Base-by-base conservation (phyloP, 1,140 invertebrate species). In the Rhyacophila brunnea region DNA sequence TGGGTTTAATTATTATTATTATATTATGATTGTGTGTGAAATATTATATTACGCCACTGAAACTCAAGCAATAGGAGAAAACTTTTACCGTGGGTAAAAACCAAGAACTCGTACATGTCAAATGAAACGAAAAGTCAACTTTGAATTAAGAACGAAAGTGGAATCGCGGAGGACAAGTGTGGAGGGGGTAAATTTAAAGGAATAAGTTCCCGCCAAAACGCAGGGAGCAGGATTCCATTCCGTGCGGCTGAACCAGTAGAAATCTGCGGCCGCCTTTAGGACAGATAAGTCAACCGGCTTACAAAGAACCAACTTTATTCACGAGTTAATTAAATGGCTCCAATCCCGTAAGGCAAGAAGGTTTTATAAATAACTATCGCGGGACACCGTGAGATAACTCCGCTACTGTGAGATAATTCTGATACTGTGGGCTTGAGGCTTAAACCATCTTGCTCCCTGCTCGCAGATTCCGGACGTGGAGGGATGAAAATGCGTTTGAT, bases 271-370 rank as follows among this genome's bases (percentile, higher is more conserved):
- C 49, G 38, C 44, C 58, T 45, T 47, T n/a, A 20, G 45, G 45
- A 49, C 45, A 60, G 61, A 64, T 64, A 64, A 64, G 58, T 65
- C 63, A 44, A 40, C 42, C 23, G 47, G 59, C 63, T 65, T 65
- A 65, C 63, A 65, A 62, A 62, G 62, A 52, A 57, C 38, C 54
- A 45, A 55, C 59, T 58, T 28, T 28, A 28, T 28, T 28, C 23
- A 28, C 23, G 63, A 62, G 63, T 65, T 65, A 65, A 65, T 65
- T 65, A 65, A 65, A 62, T 54, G 47, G 44, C 23, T 53, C 49
- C 40, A 60, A 60, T 60, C 53, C 50, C 63, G 35, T 57, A 60
- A 56, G 53, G 46, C 34, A 54, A 55, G 53, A 59, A 62, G 58
- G 58, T 65, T 65, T 64, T 65, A 61, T 65, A 65, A 62, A 57